Evolutionary conservation across 2,113 vertebrate species (phyloP).

Genomic region (Alectura lathami): DNA sequence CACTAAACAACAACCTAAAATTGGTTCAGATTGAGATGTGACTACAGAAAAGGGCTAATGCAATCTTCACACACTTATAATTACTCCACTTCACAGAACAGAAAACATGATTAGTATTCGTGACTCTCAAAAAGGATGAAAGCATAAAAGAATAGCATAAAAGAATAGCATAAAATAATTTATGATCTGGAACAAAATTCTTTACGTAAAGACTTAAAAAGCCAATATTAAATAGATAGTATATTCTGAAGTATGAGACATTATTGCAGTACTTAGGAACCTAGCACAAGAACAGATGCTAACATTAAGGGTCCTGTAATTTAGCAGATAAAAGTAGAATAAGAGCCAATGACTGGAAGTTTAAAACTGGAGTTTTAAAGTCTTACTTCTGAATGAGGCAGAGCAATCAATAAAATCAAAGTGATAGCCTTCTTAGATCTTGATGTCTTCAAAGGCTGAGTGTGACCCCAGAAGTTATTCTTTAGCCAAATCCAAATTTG

Average conservation of each 20-base stretch:
- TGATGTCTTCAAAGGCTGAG: neutral
- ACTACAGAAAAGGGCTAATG: neutral
- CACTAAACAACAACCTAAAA: neutral
- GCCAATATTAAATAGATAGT: neutral
- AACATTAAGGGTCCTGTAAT: neutral
- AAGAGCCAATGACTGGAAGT: neutral
- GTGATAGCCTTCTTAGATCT: neutral
- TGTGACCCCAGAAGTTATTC: neutral
- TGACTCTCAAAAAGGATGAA: neutral
- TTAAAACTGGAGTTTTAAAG: neutral
- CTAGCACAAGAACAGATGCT: neutral
- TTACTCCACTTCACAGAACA: neutral
- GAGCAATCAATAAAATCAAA: neutral
- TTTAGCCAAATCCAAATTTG: neutral
- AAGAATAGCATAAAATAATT: neutral
- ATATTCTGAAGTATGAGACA: neutral
- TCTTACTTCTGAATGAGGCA: neutral
- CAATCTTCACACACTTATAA: neutral
- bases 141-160: neutral
- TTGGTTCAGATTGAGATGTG: neutral
- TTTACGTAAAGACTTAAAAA: neutral
- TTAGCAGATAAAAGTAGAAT: slow-evolving; percentile 12
- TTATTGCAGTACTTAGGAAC: neutral
- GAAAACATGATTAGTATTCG: neutral
- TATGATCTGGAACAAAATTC: neutral